Evolutionary conservation across 30 jellyfish, hydroid and myxozoan species (phyloP), one percentile per base, ranked within the genome.

Genomic region (Aurelia sp.): DNA sequence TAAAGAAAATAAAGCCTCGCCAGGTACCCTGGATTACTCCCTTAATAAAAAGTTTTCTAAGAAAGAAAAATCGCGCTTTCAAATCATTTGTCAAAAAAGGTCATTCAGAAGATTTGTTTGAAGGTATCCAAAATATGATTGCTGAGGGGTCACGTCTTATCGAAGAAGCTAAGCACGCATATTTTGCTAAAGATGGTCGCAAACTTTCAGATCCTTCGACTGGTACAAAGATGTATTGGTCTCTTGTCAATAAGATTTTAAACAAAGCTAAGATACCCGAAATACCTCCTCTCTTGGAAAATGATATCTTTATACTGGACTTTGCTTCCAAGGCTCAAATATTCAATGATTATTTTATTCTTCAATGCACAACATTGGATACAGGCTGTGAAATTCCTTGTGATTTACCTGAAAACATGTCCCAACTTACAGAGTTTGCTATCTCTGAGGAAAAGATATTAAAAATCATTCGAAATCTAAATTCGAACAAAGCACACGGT

Each of bases 211-310:
- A 83, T 22, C 79, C 88, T 31, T n/a, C 51, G 31, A 83, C 66
- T 22, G 88, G 93, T 70, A 35, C 37, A 16, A 83, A 83, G 62
- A 53, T n/a, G 48, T 71, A 83, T 41, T 83, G 88, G 93, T 69
- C 93, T 22, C 30, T 73, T 2, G 16, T 83, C 50, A 83, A 52
- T 20, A 22, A 57, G 15, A 31, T 83, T 37, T 59, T 83, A 8
- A 57, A 69, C 41, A 70, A 70, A 20, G 69, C 71, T 50, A 71
- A 51, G 21, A 68, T 70, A 10, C 88, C 88, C 57, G 66, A 16
- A 44, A 72, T 83, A 60, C 80, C 88, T 16, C 79, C 93, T 52
- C 86, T 83, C 16, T 66, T 71, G 62, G 78, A 69, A 19, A 66
- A 58, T 47, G 73, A 62, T 19, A 61, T 79, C 4, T 35, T 79